These are phyloP conservation scores for Grus americana DNA, from an alignment of 2,113 vertebrate species.

Conservation along the genomic window DNA sequence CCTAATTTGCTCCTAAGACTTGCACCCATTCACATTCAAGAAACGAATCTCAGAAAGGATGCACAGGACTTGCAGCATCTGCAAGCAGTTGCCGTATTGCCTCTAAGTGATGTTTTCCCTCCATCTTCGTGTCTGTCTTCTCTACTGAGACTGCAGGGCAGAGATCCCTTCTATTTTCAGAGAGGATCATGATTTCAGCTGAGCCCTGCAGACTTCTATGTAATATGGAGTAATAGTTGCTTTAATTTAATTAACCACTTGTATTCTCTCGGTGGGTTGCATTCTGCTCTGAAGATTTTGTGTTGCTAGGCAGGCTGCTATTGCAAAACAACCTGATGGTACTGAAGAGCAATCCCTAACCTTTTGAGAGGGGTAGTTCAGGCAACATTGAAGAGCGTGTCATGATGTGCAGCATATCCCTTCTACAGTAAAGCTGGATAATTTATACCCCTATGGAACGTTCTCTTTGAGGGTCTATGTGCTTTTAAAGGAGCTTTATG, in stretches of 20 bases:
- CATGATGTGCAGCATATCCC: neutral
- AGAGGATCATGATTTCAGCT: neutral
- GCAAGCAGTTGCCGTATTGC: neutral
- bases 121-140: neutral
- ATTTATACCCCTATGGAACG: neutral
- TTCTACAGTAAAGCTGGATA: neutral
- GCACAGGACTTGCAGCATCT: accelerated
- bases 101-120: neutral
- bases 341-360: neutral
- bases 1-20: neutral
- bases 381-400: neutral
- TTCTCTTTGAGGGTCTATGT: neutral
- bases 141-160: neutral
- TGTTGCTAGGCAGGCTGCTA: neutral
- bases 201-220: neutral
- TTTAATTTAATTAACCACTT: neutral
- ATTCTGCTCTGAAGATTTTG: neutral
- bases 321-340: neutral
- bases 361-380: neutral
- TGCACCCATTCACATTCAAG: neutral
- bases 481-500: constrained; percentile 10
- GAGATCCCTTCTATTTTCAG: neutral
- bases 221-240: neutral
- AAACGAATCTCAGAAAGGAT: neutral
- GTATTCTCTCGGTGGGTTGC: neutral